Percentiles rank a stretch among this genome's conserved stretches.
phyloP scores from a whole-genome alignment of 1,140 invertebrate species.

The Batillaria attramentaria region DNA sequence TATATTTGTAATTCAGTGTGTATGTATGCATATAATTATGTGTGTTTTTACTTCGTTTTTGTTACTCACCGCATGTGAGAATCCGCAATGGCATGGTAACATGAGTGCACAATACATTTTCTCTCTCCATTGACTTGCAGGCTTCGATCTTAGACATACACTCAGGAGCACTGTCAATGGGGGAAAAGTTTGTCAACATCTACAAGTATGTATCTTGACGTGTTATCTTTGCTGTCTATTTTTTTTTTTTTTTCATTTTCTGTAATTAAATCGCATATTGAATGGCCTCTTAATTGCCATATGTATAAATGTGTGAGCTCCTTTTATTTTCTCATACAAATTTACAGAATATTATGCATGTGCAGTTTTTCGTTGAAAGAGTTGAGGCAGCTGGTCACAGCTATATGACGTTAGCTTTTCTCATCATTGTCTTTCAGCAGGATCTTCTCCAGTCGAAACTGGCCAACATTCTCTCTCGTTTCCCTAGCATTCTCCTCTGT shows the following conservation, averaged over 20 bases:
- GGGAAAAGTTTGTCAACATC: constrained; percentile 82
- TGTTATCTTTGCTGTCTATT: constrained; percentile 1
- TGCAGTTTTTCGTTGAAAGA: not conserved
- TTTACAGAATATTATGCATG: not conserved
- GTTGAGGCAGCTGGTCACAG: too few species aligned
- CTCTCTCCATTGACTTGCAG: constrained; percentile 41
- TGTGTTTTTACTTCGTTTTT: too few species aligned
- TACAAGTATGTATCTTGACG: constrained; percentile 73
- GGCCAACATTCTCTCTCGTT: too few species aligned
- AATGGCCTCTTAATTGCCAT: too few species aligned
- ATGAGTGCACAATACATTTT: too few species aligned
- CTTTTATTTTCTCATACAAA: constrained; percentile 24
- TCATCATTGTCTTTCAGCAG: too few species aligned
- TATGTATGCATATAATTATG: not conserved
- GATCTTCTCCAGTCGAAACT: too few species aligned
- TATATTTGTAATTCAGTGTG: not conserved
- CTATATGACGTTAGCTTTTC: too few species aligned
- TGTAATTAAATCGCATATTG: not conserved
- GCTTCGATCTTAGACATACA: constrained; percentile 88
- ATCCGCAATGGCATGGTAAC: too few species aligned
- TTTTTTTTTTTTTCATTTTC: not conserved
- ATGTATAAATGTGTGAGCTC: too few species aligned
- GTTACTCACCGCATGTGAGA: too few species aligned
- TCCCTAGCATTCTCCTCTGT: too few species aligned
- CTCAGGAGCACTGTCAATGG: constrained; percentile 86